phyloP scores from a whole-genome alignment of 1,140 invertebrate species.

The Acromyrmex heyeri region DNA sequence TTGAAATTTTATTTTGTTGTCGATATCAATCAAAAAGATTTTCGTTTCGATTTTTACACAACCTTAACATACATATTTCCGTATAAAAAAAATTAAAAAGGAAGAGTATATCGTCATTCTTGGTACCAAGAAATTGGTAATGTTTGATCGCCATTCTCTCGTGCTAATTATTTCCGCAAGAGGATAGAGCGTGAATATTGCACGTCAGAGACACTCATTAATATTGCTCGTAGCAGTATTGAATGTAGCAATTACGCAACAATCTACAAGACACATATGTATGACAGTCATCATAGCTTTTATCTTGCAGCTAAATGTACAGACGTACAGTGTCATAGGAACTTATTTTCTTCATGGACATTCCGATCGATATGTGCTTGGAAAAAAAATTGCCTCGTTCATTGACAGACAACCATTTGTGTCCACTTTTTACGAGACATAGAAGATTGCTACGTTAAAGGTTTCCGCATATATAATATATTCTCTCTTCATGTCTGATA shows the following conservation, averaged over 20 bases:
- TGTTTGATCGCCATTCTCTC: too few species aligned
- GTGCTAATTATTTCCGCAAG: not conserved
- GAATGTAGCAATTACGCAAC: not conserved
- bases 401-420: not conserved
- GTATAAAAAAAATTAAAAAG: not conserved
- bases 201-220: not conserved
- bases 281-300: not conserved
- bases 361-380: not conserved
- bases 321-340: not conserved
- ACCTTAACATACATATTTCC: not conserved
- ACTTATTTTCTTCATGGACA: not conserved
- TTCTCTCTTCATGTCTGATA: too few species aligned
- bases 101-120: not conserved
- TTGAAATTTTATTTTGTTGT: constrained; percentile 15
- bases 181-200: not conserved
- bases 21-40: too few species aligned
- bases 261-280: not conserved
- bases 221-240: not conserved
- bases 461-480: not conserved
- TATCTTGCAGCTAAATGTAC: not conserved
- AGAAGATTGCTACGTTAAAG: not conserved
- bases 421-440: not conserved
- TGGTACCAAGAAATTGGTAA: too few species aligned
- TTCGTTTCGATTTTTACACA: not conserved
- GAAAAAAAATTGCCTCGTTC: not conserved